A percentile compares a stretch with the other conserved stretches of the same genome.
phyloP scores from a whole-genome alignment of 2,888 invertebrate genomes.

The Eupithecia exiguata region DNA sequence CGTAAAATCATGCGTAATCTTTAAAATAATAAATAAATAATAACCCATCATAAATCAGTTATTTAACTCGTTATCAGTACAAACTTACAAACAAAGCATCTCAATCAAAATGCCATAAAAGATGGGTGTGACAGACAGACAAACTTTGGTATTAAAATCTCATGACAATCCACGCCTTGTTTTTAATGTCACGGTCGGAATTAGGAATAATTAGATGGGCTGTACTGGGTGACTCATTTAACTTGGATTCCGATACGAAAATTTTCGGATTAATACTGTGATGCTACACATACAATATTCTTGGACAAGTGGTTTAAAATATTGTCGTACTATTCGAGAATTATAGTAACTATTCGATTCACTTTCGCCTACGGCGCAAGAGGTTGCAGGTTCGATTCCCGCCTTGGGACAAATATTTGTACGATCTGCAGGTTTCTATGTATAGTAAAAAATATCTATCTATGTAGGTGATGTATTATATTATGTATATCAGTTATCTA shows the following conservation, averaged over 20 bases:
- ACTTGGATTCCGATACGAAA: neutral
- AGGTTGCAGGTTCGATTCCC: too few relatives aligned
- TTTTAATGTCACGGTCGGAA: conserved; percentile 57
- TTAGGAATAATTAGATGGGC: conserved; percentile 48
- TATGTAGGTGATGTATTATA: too few relatives aligned
- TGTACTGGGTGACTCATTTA: conserved; percentile 20
- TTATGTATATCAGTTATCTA: too few relatives aligned
- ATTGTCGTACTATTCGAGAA: neutral
- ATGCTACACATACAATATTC: neutral
- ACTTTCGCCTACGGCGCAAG: too few relatives aligned
- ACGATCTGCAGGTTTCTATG: too few relatives aligned
- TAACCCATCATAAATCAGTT: too few relatives aligned
- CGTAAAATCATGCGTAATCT: neutral
- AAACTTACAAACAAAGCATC: conserved; percentile 1
- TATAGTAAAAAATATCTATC: too few relatives aligned
- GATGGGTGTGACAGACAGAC: conserved; percentile 34
- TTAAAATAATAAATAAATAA: neutral
- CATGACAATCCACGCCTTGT: conserved; percentile 41
- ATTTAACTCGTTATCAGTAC: conserved; percentile 4
- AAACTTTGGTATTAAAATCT: conserved; percentile 36
- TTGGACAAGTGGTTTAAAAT: neutral
- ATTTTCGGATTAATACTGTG: neutral
- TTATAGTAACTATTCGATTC: too few relatives aligned
- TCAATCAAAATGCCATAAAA: conserved; percentile 22
- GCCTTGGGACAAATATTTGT: too few relatives aligned